A percentile compares a stretch with the other conserved stretches of the same genome.
Evolutionary conservation across 2,113 vertebrate genomes (phyloP).

Genomic region (Solea senegalensis): DNA sequence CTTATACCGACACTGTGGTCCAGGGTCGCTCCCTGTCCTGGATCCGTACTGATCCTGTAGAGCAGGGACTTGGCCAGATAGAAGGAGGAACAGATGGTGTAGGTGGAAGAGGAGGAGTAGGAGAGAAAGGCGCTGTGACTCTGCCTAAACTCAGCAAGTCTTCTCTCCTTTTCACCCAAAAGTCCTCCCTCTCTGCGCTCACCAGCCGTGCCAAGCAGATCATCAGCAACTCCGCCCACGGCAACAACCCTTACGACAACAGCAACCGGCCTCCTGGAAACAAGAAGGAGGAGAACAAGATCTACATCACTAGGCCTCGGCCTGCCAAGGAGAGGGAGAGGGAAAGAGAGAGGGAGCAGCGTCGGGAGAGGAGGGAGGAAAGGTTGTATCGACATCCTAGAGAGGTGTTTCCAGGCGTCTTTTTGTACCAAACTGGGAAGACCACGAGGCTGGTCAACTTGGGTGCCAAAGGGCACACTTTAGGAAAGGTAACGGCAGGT

Average conservation of each 20-base stretch:
- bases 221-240: slow-evolving; percentile 79
- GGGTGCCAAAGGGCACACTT: slow-evolving; percentile 67
- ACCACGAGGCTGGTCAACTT: slow-evolving; percentile 83
- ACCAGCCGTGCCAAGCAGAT: slow-evolving; percentile 81
- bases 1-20: slow-evolving; percentile 43
- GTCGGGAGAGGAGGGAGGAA: slow-evolving; percentile 66
- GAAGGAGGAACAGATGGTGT: slow-evolving; percentile 17
- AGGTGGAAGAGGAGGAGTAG: slow-evolving; percentile 10
- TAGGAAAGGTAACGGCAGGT: slow-evolving; percentile 47
- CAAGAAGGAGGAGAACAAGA: slow-evolving; percentile 83
- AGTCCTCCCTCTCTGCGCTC: slow-evolving; percentile 79
- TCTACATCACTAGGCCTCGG: slow-evolving; percentile 92
- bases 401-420: slow-evolving; percentile 86
- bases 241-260: slow-evolving; percentile 38
- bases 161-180: slow-evolving; percentile 76
- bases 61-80: slow-evolving; percentile 37
- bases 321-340: slow-evolving; percentile 68
- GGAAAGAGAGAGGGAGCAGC: slow-evolving; percentile 70
- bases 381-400: slow-evolving; percentile 71
- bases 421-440: slow-evolving; percentile 86
- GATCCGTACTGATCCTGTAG: slow-evolving; percentile 73
- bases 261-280: slow-evolving; percentile 37
- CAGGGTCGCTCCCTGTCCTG: slow-evolving; percentile 81
- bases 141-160: slow-evolving; percentile 64
- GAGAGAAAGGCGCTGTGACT: slow-evolving; percentile 59